Percentiles rank a stretch among this genome's conserved stretches.
These are phyloP conservation scores for Zalophus californianus DNA, from an alignment of 2,797 vertebrate species.

Conservation along the genomic window DNA sequence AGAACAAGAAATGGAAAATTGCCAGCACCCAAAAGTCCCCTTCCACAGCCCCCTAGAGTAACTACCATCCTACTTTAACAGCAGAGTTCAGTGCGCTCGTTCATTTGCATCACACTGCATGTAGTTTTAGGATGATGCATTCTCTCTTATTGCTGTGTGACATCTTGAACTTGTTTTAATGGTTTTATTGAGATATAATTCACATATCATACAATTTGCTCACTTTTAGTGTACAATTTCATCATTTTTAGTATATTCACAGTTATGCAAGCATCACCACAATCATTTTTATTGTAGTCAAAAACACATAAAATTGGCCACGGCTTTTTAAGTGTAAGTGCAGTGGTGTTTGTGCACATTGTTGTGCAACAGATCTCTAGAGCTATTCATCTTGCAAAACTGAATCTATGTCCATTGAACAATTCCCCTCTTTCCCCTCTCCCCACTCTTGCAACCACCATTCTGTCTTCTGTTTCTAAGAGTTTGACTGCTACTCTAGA, in stretches of 20 bases:
- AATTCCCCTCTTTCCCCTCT: not conserved
- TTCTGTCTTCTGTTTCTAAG: not conserved
- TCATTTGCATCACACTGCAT: not conserved
- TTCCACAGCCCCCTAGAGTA: not conserved
- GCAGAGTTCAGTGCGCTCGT: not conserved
- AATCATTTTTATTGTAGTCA: not conserved
- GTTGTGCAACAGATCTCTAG: not conserved
- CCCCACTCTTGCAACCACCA: not conserved
- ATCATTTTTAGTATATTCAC: not conserved
- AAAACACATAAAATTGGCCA: not conserved
- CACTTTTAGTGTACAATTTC: not conserved
- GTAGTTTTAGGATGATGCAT: not conserved
- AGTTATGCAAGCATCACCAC: not conserved
- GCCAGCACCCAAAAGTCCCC: not conserved
- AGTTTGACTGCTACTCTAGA: not conserved
- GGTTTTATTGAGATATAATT: not conserved
- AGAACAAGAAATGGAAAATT: not conserved
- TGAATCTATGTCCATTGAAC: not conserved
- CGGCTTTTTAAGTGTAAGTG: not conserved
- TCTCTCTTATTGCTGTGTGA: not conserved
- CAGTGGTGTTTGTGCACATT: not conserved
- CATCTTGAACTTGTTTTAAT: not conserved
- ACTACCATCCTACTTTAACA: not conserved
- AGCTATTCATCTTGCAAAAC: not conserved
- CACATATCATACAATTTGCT: too few relatives aligned